Evolutionary conservation across 2,888 invertebrate genomes (phyloP), one percentile per base, ranked within the genome.

Genomic region (Phaedon cochleariae): DNA sequence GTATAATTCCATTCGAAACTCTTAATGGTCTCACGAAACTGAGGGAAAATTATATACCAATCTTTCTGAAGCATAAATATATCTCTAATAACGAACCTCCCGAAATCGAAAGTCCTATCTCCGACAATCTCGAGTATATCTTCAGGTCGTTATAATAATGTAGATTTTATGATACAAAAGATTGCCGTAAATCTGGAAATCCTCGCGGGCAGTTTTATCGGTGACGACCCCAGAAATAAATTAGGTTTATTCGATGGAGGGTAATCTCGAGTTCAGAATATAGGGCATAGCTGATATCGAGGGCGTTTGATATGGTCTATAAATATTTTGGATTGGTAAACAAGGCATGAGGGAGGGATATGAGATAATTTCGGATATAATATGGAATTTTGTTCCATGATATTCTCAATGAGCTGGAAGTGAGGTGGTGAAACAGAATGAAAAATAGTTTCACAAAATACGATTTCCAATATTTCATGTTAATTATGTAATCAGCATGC

Each of bases 181-280:
- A 41, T 41, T 41, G 41, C 15, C n/a, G 41, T 41, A 41, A 41
- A 41, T 41, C 41, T 41, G 12, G 15, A 41, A 41, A 41, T 41
- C n/a, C 41, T 15, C 15, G 15, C 41, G 41, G 41, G 15, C 41
- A 41, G 10, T 41, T 34, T 41, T 41, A 41, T 41, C n/a, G 41
- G 41, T 41, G 41, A 41, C 41, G 41, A 15, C 41, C 41, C 15
- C 41, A 41, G 41, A 15, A 41, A 41, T 41, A 41, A 41, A 41
- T 41, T 41, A 15, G 41, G 41, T 41, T 41, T n/a, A 41, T 41
- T 41, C 41, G 41, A 41, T n/a, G 15, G 41, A 41, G 41, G 41
- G 41, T 41, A 41, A 41, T 41, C 41, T 41, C 41, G 41, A 41
- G 41, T 41, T 41, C 41, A 41, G 41, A 41, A 41, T 41, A 41